Base-by-base conservation (phyloP, 2,888 invertebrate genomes). In the Cantharis nigra region DNA sequence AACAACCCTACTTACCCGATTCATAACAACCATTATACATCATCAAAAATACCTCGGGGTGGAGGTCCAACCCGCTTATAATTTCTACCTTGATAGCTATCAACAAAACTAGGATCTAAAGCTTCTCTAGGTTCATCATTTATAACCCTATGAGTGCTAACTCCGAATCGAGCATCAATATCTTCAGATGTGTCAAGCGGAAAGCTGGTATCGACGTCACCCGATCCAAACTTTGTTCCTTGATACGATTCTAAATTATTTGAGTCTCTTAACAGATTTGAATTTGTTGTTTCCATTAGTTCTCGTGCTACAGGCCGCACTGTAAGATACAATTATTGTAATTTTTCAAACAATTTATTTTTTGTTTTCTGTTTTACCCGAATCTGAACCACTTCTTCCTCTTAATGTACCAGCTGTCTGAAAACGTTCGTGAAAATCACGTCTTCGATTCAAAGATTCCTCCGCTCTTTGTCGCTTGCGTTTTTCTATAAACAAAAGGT, bases 21-120 rank as follows among this genome's bases (percentile, higher is more conserved):
- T 71, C 18, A 70, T 14, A 30, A 49, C 18, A 62, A 62, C 49
- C 14, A 71, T 67, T 91, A 96, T 78, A 96, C 95, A 87, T 96
- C 96, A 86, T 96, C 96, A 82, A 96, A 96, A 77, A 96, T 90
- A 10, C 95, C 95, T 81, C 93, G 90, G 0, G 95, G 96, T 0
- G 95, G 94, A 78, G 92, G 91, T 0, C 92, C 93, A 83, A 93
- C 91, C 80, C 92, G 91, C 23, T 76, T 84, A 81, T 85, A 85
- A 80, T 83, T 83, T 13, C 85, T 85, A 77, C 87, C 87, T 69
- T 89, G 87, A 81, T 89, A 89, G 72, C 87, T 84, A 78, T 87
- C 88, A 14, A 87, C 79, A 80, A 87, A 88, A 71, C 87, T 86
- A 9, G 86, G 83, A 49, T 87, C 87, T 64, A 87, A 83, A 70